Conservation (phyloP, 2,113 vertebrate species). For the Otolemur garnettii region DNA sequence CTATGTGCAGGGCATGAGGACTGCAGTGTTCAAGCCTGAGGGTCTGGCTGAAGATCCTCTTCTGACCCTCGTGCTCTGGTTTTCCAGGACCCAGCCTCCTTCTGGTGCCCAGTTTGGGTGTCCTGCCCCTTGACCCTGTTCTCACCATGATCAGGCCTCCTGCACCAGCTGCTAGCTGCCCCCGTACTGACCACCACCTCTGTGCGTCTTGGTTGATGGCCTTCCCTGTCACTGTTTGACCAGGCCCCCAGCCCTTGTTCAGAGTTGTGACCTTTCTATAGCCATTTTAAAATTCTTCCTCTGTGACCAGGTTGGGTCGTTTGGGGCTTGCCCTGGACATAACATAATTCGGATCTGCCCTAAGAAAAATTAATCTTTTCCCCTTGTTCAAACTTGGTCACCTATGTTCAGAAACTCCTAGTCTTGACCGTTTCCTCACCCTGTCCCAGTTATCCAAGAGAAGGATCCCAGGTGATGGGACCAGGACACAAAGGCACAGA, state of each 20-base stretch:
- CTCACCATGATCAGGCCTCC: background rate
- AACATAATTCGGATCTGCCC: background rate
- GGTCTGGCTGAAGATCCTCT: background rate
- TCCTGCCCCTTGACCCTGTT: background rate
- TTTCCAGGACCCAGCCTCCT: background rate
- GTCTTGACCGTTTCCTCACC: background rate
- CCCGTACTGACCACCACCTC: background rate
- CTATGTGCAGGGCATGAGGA: background rate
- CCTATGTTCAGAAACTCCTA: background rate
- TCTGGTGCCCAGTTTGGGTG: background rate
- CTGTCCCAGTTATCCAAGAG: background rate
- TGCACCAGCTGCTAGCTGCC: too few species aligned
- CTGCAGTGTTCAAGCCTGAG: background rate
- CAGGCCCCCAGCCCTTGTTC: background rate
- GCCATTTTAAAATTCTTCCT: too few species aligned
- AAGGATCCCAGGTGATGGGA: background rate
- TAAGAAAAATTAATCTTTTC: background rate
- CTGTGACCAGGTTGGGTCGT: background rate
- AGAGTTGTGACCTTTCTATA: background rate
- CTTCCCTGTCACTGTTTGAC: background rate
- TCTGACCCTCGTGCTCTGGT: background rate
- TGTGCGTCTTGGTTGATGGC: background rate
- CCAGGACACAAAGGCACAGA: background rate
- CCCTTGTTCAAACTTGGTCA: background rate
- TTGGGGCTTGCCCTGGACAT: background rate